Percentiles rank a stretch among this genome's conserved stretches.
These are phyloP conservation scores for Amaurobius ferox DNA, from an alignment of 2,888 invertebrate species.

Conservation along the genomic window DNA sequence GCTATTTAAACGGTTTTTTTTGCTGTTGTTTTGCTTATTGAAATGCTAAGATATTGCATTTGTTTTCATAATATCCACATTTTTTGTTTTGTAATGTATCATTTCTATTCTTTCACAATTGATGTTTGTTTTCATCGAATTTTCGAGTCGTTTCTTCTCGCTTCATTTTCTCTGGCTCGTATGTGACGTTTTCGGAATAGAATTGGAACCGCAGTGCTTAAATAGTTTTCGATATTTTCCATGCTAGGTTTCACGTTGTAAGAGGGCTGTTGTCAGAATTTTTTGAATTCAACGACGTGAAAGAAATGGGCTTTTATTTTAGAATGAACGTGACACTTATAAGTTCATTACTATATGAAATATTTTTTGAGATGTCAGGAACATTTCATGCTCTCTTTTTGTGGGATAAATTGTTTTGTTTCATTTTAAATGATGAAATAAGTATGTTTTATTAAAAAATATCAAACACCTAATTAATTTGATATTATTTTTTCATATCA, in stretches of 20 bases:
- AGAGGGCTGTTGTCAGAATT: not conserved
- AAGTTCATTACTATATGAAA: not conserved
- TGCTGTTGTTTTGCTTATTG: constrained; percentile 15
- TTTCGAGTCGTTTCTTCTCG: not conserved
- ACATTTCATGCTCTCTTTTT: no score
- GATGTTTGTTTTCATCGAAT: not conserved
- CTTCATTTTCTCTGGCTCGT: not conserved
- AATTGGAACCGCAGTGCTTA: not conserved
- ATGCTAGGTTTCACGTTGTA: not conserved
- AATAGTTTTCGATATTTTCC: not conserved
- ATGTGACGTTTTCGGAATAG: not conserved
- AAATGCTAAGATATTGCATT: constrained; percentile 11
- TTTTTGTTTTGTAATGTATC: not conserved
- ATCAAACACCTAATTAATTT: no score
- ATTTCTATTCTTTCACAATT: constrained; percentile 26
- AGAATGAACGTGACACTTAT: not conserved
- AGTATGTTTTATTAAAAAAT: no score
- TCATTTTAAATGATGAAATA: no score
- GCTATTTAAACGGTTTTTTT: constrained; percentile 42
- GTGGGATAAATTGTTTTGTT: no score
- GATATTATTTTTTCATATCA: no score
- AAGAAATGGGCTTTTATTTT: not conserved
- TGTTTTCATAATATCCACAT: constrained; percentile 12
- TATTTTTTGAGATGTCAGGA: no score
- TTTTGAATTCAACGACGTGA: not conserved